Evolutionary conservation across 1,140 invertebrate genomes (phyloP), one percentile per base, ranked within the genome.

Genomic region (Temnothorax curvispinosus): DNA sequence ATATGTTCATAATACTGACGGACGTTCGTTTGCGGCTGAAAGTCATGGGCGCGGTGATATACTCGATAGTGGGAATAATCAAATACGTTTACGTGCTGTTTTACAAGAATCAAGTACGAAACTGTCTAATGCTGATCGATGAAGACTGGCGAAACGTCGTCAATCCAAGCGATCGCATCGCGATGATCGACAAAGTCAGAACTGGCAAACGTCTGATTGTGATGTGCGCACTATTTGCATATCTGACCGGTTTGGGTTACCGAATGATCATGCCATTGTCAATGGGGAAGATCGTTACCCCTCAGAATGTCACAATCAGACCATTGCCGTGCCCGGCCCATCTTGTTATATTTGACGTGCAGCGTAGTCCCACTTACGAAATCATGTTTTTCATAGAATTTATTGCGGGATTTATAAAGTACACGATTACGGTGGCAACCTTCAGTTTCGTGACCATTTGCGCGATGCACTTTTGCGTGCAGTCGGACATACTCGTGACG

Each of bases 261-360:
- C 72, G 90, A 15, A 85, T 75, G 1, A 18, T 90, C 1, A n/a
- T 91, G 3, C 92, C 92, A 0, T 64, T 92, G 2, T 52, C 85
- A 5, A 47, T 13, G 2, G 92, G 88, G 0, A 80, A 85, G 1
- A 44, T 81, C 7, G 21, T 92, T 13, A 88, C 82, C 0, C 11
- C 86, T n/a, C 44, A 76, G 3, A 90, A 90, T 41, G 11, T 67
- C 9, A 92, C 89, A 0, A 85, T 89, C n/a, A 89, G 87, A 76
- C 77, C 86, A 0, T 38, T 90, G 21, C 84, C 88, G 0, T 64
- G n/a, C 18, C 69, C 77, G 0, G 47, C 74, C 18, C 76, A 88
- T 35, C 82, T 89, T 6, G 2, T 89, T 1, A 5, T 90, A 11
- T 4, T 92, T 18, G 69, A 92, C 38, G 72, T 86, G 1, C 86